Conservation (phyloP, 2,888 invertebrate genomes). For the Papilio demoleus region DNA sequence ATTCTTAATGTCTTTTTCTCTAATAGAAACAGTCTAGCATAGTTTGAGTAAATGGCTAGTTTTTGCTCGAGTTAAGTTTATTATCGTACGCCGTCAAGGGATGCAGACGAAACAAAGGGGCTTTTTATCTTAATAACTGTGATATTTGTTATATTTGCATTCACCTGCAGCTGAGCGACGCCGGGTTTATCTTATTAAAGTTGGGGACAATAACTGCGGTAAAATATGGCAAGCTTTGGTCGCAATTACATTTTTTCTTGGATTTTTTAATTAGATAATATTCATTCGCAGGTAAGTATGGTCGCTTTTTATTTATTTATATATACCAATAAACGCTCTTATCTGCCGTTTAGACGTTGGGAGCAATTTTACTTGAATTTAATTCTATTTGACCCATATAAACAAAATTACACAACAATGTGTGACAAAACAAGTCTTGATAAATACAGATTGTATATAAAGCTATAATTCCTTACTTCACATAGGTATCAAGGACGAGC, state of each 20-base stretch:
- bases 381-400: too few species aligned
- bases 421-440: neutral
- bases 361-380: neutral
- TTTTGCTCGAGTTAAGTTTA: conserved; percentile 41
- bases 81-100: conserved; percentile 45
- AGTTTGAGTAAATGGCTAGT: conserved; percentile 40
- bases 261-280: conserved; percentile 18
- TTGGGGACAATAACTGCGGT: conserved; percentile 66
- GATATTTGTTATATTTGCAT: conserved; percentile 62
- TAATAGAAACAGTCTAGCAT: conserved; percentile 22
- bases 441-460: neutral
- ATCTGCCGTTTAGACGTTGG: neutral
- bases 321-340: neutral
- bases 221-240: conserved; percentile 56
- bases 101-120: conserved; percentile 58
- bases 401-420: neutral
- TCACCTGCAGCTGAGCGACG: conserved; percentile 62
- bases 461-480: neutral
- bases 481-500: neutral
- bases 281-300: neutral
- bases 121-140: conserved; percentile 52
- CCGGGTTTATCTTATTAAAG: conserved; percentile 58
- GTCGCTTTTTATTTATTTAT: neutral
- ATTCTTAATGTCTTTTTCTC: conserved; percentile 33
- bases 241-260: conserved; percentile 60